Base-by-base conservation (phyloP, 2,797 vertebrate genomes). In the Microctenopoma steveboyesi region DNA sequence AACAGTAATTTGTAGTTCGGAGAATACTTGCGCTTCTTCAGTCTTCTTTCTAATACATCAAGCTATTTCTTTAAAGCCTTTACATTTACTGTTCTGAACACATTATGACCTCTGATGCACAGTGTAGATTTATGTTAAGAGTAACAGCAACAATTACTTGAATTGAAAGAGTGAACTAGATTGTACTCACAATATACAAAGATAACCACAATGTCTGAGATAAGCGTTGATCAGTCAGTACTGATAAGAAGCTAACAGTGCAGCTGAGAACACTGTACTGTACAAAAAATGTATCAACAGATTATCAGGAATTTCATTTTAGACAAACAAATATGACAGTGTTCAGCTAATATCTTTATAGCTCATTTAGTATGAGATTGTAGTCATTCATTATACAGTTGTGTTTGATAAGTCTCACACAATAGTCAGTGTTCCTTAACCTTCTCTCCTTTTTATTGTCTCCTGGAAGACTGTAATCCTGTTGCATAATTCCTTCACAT, bases 181-280 rank as follows among this genome's bases (percentile, higher is more conserved):
- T 16, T 16, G 30, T 25, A 33, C 1, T 13, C 2, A 27, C 7
- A 53, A 14, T 28, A 37, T 60, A 10, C 9, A 43, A 9, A 48
- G 48, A 53, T 76, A 68, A 42, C 2, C 37, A 16, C 13, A 1
- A 25, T 51, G 39, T 28, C 4, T 40, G 28, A 42, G 33, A 54
- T 72, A 42, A 64, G 64, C 2, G 48, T 33, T 66, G 4, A 70
- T 60, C 28, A 27, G 27, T 40, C 12, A 13, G 1, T 7, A 54
- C 48, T 64, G 46, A 56, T 83, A 57, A 79, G 28, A 53, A 57
- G 37, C 15, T 66, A 16, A 66, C 37, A 58, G 15, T 53, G 11
- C 57, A 40, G 39, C 39, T 40, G 39, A 14, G 15, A 33, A 64
- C 12, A 42, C 16, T 33, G 9, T 0, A 5, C 15, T 47, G 25